Evolutionary conservation across 2,888 invertebrate genomes (phyloP).

Genomic region (Rhagophthalmus giganteus): DNA sequence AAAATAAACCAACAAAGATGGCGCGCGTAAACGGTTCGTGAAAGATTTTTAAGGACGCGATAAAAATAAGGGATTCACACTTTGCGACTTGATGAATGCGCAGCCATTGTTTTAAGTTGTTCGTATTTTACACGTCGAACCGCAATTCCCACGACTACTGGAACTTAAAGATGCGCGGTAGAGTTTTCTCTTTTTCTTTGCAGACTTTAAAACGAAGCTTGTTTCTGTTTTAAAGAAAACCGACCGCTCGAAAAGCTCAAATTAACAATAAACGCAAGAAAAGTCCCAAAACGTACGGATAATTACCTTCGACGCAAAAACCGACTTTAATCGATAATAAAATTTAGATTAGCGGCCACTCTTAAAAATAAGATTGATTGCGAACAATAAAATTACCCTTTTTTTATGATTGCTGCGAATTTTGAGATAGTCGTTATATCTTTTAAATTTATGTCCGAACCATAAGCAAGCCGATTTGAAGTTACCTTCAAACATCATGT

Average conservation of each 20-base stretch:
- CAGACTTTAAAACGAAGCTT: background rate
- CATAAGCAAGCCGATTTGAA: no score
- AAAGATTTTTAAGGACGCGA: no score
- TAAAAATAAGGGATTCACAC: conserved; percentile 12
- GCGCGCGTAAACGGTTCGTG: no score
- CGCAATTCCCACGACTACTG: conserved; percentile 34
- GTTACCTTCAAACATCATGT: no score
- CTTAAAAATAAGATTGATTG: no score
- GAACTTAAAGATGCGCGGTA: background rate
- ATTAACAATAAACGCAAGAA: background rate
- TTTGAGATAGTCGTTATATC: no score
- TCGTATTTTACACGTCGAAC: conserved; percentile 38
- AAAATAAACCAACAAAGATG: no score
- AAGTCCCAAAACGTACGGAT: background rate
- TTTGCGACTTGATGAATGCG: conserved; percentile 34
- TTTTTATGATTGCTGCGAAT: no score
- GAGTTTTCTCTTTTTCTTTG: background rate
- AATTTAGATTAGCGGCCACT: no score
- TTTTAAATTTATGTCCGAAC: no score
- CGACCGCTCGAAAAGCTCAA: background rate
- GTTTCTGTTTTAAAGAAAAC: background rate
- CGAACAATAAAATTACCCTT: no score
- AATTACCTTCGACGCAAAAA: background rate
- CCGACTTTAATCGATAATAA: no score
- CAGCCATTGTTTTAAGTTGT: conserved; percentile 38